These are phyloP conservation scores for Drosophila varians DNA, from an alignment of 1,140 invertebrate genomes.

Conservation along the genomic window DNA sequence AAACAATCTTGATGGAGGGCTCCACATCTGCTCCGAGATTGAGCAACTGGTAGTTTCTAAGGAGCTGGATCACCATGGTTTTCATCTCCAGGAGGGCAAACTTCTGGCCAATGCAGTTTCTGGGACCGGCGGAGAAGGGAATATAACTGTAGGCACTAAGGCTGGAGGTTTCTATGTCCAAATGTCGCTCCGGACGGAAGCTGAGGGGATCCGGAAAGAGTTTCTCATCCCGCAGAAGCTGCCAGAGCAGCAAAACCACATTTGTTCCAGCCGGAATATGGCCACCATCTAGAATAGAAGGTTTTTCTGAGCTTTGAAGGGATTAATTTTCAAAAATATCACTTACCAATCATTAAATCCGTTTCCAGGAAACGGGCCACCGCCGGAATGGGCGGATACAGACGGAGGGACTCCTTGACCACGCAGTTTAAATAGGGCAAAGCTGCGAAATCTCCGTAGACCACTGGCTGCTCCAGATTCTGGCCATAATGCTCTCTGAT, in stretches of 20 bases:
- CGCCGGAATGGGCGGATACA: conserved; percentile 89
- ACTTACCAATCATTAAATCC: conserved; percentile 83
- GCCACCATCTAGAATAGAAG: conserved; percentile 51
- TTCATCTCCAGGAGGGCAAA: conserved; percentile 92
- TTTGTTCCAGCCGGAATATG: conserved; percentile 83
- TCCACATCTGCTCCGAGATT: conserved; percentile 51
- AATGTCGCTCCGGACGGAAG: conserved; percentile 89
- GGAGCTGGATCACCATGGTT: conserved; percentile 80
- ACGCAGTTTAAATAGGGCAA: conserved; percentile 84
- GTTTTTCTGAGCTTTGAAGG: neutral
- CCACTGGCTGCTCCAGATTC: conserved; percentile 48
- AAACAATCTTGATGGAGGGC: conserved; percentile 53
- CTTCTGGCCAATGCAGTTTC: conserved; percentile 89
- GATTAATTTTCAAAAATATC: neutral
- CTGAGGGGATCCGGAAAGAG: conserved; percentile 84
- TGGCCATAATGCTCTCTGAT: conserved; percentile 73
- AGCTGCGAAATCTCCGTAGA: neutral
- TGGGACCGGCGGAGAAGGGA: conserved; percentile 87
- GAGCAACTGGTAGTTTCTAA: conserved; percentile 75
- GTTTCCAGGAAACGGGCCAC: conserved; percentile 84
- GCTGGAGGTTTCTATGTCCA: conserved; percentile 82
- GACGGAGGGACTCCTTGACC: conserved; percentile 86
- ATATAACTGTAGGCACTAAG: conserved; percentile 84
- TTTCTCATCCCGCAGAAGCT: conserved; percentile 84
- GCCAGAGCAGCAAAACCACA: conserved; percentile 81